A percentile compares a stretch with the other conserved stretches of the same genome.
Conservation (phyloP, 23 tunicate species). For the Phallusia fumigata region DNA sequence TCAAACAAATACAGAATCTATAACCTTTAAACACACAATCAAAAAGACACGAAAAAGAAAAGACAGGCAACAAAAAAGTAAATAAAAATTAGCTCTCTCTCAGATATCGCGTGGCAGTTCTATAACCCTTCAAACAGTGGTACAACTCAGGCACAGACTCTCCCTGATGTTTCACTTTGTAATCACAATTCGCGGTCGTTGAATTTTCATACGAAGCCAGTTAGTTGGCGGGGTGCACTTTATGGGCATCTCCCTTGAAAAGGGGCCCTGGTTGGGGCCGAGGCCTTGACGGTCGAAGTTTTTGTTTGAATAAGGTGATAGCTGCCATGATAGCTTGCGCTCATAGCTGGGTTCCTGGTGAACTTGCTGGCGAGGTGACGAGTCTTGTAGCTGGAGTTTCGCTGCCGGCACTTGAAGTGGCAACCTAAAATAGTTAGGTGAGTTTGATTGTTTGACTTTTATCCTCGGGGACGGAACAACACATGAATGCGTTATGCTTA, state of each 20-base stretch:
- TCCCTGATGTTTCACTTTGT: not conserved
- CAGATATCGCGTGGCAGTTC: too few relatives aligned
- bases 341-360: constrained; percentile 15
- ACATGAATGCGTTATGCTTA: too few relatives aligned
- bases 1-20: too few relatives aligned
- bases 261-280: constrained; percentile 93
- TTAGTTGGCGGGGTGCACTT: constrained; percentile 91
- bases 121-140: too few relatives aligned
- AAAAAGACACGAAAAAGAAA: too few relatives aligned
- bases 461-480: too few relatives aligned
- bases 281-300: constrained; percentile 88
- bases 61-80: too few relatives aligned
- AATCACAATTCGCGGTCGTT: constrained; percentile 29
- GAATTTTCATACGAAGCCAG: constrained; percentile 89
- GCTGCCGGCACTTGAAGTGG: not conserved
- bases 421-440: not conserved
- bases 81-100: too few relatives aligned
- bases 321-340: constrained; percentile 75
- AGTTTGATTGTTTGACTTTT: too few relatives aligned
- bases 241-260: constrained; percentile 80
- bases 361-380: not conserved
- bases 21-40: too few relatives aligned
- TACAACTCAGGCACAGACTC: not conserved
- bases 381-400: not conserved
- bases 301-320: constrained; percentile 81